Conservation (phyloP, 2,888 invertebrate species). For the Dromius quadrimaculatus region DNA sequence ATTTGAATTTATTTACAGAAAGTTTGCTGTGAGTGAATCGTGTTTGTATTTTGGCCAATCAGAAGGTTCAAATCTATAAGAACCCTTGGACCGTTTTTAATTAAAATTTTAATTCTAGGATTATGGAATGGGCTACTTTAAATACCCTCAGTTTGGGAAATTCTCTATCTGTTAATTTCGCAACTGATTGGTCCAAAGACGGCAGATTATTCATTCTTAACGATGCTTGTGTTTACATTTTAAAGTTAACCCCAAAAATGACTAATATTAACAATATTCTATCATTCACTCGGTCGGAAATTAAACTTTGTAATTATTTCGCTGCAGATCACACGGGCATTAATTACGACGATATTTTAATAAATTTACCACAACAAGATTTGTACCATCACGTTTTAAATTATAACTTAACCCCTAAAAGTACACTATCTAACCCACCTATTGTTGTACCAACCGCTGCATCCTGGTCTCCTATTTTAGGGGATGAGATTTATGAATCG, state of each 20-base stretch:
- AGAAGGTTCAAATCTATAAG: too few relatives aligned
- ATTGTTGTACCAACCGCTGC: constrained; percentile 57
- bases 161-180: constrained; percentile 58
- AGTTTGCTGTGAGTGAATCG: too few relatives aligned
- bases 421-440: constrained; percentile 55
- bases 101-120: too few relatives aligned
- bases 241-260: constrained; percentile 59
- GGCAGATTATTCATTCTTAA: constrained; percentile 60
- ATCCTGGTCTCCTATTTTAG: constrained; percentile 61
- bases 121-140: constrained; percentile 30
- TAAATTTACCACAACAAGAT: constrained; percentile 57
- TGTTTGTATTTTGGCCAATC: too few relatives aligned
- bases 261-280: constrained; percentile 54
- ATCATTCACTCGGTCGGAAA: constrained; percentile 30
- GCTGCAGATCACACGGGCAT: constrained; percentile 51
- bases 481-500: constrained; percentile 51
- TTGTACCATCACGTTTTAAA: constrained; percentile 60
- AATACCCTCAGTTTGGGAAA: constrained; percentile 53
- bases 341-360: constrained; percentile 58
- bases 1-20: too few relatives aligned
- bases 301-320: constrained; percentile 32
- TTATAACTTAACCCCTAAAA: constrained; percentile 58
- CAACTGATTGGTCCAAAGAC: constrained; percentile 61
- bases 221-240: constrained; percentile 60
- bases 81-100: too few relatives aligned